These are phyloP conservation scores for Microcaecilia unicolor DNA, from an alignment of 2,797 vertebrate genomes.

Conservation along the genomic window DNA sequence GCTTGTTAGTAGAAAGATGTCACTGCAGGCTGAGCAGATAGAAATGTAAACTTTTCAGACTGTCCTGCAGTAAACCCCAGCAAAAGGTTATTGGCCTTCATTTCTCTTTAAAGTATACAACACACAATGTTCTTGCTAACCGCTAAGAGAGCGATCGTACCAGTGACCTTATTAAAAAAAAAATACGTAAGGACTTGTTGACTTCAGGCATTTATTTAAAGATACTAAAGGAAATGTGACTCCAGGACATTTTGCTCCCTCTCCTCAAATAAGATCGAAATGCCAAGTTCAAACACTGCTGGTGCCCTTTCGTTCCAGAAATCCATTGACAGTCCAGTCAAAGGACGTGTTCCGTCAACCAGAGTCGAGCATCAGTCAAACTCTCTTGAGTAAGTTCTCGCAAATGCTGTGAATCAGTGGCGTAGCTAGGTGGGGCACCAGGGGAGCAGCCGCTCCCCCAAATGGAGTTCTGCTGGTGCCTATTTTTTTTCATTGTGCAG, in stretches of 20 bases:
- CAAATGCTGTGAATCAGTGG: slow-evolving; percentile 40
- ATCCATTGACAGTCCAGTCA: slow-evolving; percentile 50
- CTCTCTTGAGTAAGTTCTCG: slow-evolving; percentile 25
- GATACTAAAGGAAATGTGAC: slow-evolving; percentile 28
- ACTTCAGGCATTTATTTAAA: slow-evolving; percentile 37
- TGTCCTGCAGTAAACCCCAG: slow-evolving; percentile 1
- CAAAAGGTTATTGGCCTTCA: slow-evolving; percentile 4
- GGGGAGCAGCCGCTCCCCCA: too few species aligned
- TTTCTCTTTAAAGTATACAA: slow-evolving; percentile 23
- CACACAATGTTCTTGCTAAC: slow-evolving; percentile 24
- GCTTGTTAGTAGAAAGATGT: slow-evolving; percentile 21
- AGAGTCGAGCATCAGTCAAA: slow-evolving; percentile 43
- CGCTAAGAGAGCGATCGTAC: slow-evolving; percentile 38
- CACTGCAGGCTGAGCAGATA: slow-evolving; percentile 16
- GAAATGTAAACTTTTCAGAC: slow-evolving; percentile 6
- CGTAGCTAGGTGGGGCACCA: too few species aligned
- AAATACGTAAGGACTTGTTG: slow-evolving; percentile 41
- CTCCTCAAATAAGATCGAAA: slow-evolving; percentile 47
- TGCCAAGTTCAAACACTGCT: slow-evolving; percentile 1
- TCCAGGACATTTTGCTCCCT: slow-evolving; percentile 33
- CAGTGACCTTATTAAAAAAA: slow-evolving; percentile 55
- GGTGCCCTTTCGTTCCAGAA: slow-evolving; percentile 47
- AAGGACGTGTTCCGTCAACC: slow-evolving; percentile 42
- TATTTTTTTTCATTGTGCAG: too few species aligned
- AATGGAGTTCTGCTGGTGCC: too few species aligned